These are phyloP conservation scores for Pandemis cinnamomeana DNA, from an alignment of 2,888 invertebrate genomes.

Conservation along the genomic window DNA sequence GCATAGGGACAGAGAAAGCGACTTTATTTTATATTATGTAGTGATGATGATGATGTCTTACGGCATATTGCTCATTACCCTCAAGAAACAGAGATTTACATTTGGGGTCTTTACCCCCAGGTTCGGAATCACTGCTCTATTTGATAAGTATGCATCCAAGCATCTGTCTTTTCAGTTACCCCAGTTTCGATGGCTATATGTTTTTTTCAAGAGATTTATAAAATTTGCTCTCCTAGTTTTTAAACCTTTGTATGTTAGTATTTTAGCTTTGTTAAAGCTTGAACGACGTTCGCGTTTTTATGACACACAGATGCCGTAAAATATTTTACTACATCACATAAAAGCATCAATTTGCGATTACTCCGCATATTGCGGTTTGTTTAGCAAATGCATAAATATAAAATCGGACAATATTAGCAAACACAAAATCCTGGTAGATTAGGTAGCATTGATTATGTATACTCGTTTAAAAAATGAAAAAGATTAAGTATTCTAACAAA, in stretches of 20 bases:
- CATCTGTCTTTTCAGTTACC: too few relatives aligned
- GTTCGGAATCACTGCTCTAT: too few relatives aligned
- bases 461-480: neutral
- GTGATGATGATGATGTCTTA: too few relatives aligned
- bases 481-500: neutral
- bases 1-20: too few relatives aligned
- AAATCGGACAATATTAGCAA: neutral
- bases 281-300: conserved; percentile 6
- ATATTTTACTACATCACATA: conserved; percentile 10
- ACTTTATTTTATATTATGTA: too few relatives aligned
- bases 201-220: too few relatives aligned
- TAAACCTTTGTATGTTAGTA: neutral
- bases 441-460: neutral
- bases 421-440: neutral
- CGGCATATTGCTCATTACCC: too few relatives aligned
- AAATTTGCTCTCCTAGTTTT: too few relatives aligned
- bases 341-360: conserved; percentile 11
- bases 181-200: too few relatives aligned
- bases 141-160: too few relatives aligned
- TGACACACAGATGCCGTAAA: conserved; percentile 2
- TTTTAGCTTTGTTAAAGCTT: neutral
- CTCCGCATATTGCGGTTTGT: conserved; percentile 9
- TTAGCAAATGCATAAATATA: conserved; percentile 1
- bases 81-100: too few relatives aligned
- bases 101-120: too few relatives aligned